Conservation (phyloP, 2,888 invertebrate species). For the Melikaiella ostensackeni region DNA sequence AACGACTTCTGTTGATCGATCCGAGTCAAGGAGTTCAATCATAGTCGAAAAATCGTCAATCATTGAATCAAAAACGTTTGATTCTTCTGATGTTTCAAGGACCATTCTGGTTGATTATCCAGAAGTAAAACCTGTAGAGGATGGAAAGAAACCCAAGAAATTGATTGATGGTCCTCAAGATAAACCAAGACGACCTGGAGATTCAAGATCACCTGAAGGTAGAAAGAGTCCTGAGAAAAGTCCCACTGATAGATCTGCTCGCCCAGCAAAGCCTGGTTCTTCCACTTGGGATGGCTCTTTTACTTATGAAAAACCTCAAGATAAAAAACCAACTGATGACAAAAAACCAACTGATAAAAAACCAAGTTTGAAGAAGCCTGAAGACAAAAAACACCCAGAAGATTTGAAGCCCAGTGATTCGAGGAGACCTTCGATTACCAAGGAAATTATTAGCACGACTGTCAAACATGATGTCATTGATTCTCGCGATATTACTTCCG, state of each 20-base stretch:
- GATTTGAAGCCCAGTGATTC: neutral
- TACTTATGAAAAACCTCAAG: conserved; percentile 56
- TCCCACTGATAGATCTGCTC: conserved; percentile 55
- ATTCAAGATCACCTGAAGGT: conserved; percentile 38
- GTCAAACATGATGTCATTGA: conserved; percentile 51
- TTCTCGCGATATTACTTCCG: conserved; percentile 38
- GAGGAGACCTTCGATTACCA: conserved; percentile 42
- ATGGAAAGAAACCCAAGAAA: conserved; percentile 35
- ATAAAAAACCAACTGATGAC: conserved; percentile 45
- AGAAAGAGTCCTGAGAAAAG: conserved; percentile 44
- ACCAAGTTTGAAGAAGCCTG: conserved; percentile 1
- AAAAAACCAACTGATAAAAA: conserved; percentile 42
- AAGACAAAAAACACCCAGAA: conserved; percentile 42
- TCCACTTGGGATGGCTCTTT: conserved; percentile 66
- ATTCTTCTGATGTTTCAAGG: conserved; percentile 50
- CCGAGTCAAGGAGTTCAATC: conserved; percentile 37
- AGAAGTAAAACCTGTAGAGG: conserved; percentile 27
- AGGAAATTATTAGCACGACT: conserved; percentile 41
- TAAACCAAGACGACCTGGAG: conserved; percentile 43
- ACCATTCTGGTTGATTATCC: conserved; percentile 37
- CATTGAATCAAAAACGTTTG: conserved; percentile 50
- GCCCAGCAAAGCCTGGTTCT: conserved; percentile 54
- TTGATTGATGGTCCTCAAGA: neutral
- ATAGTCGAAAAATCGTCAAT: conserved; percentile 52
- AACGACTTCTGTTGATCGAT: conserved; percentile 1